Evolutionary conservation across 2,888 invertebrate genomes (phyloP).

Genomic region (Trichopria drosophilae): DNA sequence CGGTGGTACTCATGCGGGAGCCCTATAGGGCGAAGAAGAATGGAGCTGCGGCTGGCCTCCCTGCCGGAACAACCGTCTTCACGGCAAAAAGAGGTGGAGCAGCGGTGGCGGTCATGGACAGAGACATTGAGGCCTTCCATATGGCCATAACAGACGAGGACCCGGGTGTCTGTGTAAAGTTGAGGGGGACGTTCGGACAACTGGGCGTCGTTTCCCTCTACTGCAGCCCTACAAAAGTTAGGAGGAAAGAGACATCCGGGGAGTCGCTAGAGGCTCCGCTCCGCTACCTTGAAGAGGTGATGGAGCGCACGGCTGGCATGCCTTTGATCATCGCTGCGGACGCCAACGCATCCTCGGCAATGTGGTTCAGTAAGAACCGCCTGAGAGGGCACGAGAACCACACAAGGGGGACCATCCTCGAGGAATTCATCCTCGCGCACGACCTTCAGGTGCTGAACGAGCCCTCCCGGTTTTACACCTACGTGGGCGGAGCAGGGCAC

Average conservation of each 20-base stretch:
- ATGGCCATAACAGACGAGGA: no score
- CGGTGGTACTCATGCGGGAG: no score
- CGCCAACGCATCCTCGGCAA: slow-evolving; percentile 35
- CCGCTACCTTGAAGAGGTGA: slow-evolving; percentile 13
- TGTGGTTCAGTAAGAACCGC: slow-evolving; percentile 32
- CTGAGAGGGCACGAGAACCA: slow-evolving; percentile 1
- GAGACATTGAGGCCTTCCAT: no score
- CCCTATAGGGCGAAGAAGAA: no score
- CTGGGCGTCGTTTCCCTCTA: slow-evolving; percentile 13
- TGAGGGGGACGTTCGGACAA: slow-evolving; percentile 10
- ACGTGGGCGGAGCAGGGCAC: slow-evolving; percentile 20
- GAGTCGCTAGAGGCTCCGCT: no score
- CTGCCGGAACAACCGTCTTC: no score
- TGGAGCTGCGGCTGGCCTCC: no score
- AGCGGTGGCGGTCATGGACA: no score
- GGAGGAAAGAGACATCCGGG: no score
- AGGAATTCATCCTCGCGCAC: slow-evolving; percentile 9
- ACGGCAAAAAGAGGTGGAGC: no score
- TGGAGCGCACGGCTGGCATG: background rate
- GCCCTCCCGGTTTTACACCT: slow-evolving; percentile 24
- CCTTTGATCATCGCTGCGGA: slow-evolving; percentile 30
- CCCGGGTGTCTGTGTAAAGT: slow-evolving; percentile 9
- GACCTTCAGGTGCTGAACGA: slow-evolving; percentile 30
- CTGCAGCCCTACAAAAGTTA: no score
- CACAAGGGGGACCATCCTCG: background rate